Percentiles rank a stretch among this genome's conserved stretches.
Evolutionary conservation across 2,113 vertebrate genomes (phyloP).

Genomic region (Morphnarchus princeps): DNA sequence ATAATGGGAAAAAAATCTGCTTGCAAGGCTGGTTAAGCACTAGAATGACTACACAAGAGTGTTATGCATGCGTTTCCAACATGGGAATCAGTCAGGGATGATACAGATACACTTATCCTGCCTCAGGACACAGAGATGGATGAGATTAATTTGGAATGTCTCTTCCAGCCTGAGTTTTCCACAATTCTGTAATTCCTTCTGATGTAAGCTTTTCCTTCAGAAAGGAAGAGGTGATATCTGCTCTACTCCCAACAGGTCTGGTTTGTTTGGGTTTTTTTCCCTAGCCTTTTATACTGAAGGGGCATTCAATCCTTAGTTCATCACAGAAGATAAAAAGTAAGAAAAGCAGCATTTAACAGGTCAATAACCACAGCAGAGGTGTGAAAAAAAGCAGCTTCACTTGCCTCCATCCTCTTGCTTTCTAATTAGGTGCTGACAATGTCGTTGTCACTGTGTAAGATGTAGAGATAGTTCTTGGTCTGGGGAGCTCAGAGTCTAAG

Average conservation of each 20-base stretch:
- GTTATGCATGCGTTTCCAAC: background rate
- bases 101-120: background rate
- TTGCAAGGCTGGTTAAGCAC: background rate
- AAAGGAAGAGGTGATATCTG: background rate
- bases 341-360: background rate
- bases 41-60: background rate
- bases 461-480: background rate
- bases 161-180: background rate
- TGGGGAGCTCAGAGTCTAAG: background rate
- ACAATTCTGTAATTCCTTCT: background rate
- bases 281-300: background rate
- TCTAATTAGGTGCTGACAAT: slow-evolving; percentile 24
- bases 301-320: background rate
- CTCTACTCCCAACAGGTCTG: background rate
- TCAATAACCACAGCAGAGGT: background rate
- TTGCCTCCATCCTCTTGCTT: background rate
- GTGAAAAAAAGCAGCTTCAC: background rate
- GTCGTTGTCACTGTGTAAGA: background rate
- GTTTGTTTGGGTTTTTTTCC: background rate
- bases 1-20: background rate
- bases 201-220: background rate
- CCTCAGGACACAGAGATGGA: background rate
- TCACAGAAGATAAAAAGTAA: background rate
- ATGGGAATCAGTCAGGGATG: background rate
- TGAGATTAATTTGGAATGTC: background rate